Evolutionary conservation across 2,888 invertebrate species (phyloP), one percentile per base, ranked within the genome.

Genomic region (Epirrita christyi): DNA sequence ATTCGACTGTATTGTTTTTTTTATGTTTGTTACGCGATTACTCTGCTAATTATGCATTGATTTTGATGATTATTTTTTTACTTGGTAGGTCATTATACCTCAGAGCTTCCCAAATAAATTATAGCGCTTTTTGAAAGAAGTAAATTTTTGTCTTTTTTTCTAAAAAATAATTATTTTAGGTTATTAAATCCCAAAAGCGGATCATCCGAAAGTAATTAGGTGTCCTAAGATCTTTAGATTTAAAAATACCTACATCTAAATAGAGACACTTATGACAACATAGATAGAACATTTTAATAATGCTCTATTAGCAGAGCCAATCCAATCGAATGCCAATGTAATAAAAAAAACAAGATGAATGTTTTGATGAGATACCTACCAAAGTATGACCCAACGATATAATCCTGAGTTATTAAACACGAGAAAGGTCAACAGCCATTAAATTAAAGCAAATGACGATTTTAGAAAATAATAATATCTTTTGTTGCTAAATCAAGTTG

Each of bases 341-440:
- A 63, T 57, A 45, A 49, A 59, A 58, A 58, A 60, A 57, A 38
- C 6, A 57, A 64, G 46, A 61, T 51, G 51, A 58, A 64, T 62
- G 58, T 56, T 49, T 54, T 37, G 61, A 57, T 55, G 38, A 57
- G 48, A 55, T 49, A 43, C 49, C 53, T 49, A 43, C 49, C 53
- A 55, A 37, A 49, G 44, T 43, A 41, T 58, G 58, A 63, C 63
- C 63, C 47, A 52, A 7, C 51, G 57, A 41, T 64, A 63, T 61
- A 49, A 46, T 59, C 44, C 63, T 63, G 60, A 65, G 7, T 66
- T 70, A 68, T 68, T 53, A 55, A 58, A 64, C 55, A 45, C 63
- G 53, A 55, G 45, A 62, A 69, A 74, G 72, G 77, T 76, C 69
- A 75, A 69, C 67, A 68, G 55, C 69, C 71, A 70, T 63, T 58